Conservation (phyloP, 2,113 vertebrate genomes). For the Herpailurus yagouaroundi region DNA sequence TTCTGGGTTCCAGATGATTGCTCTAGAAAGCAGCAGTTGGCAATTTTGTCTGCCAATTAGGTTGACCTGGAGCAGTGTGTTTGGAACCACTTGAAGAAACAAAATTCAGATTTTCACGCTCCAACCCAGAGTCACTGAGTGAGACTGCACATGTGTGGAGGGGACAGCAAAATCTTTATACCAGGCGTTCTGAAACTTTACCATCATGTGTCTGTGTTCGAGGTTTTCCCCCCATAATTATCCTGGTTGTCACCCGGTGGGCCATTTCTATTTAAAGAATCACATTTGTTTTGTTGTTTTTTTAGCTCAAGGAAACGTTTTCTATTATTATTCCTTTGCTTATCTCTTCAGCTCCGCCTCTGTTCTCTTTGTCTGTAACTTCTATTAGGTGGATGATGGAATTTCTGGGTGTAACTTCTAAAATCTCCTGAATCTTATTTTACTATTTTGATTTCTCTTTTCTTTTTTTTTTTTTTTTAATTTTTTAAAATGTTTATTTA, state of each 20-base stretch:
- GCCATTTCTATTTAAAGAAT: not conserved
- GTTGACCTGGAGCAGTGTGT: not conserved
- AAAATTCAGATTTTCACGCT: not conserved
- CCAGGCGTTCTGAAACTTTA: not conserved
- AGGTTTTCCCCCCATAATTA: accelerated
- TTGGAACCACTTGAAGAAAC: not conserved
- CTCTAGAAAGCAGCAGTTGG: not conserved
- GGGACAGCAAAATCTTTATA: not conserved
- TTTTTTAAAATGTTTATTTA: too few species aligned
- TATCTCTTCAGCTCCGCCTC: not conserved
- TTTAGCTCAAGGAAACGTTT: not conserved
- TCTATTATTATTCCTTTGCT: not conserved
- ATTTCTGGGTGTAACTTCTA: not conserved
- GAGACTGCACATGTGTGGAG: not conserved
- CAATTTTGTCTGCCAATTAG: not conserved
- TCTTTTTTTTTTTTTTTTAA: not conserved
- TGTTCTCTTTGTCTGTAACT: not conserved
- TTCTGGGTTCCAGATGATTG: not conserved
- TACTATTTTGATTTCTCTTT: conserved; percentile 18
- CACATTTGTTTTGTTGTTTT: not conserved
- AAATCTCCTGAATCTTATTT: not conserved
- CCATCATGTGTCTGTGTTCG: not conserved
- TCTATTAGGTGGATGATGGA: not conserved
- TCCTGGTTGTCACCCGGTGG: not conserved
- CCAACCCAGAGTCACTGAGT: not conserved